phyloP scores from a whole-genome alignment of 2,797 vertebrate genomes.

The Numenius phaeopus region DNA sequence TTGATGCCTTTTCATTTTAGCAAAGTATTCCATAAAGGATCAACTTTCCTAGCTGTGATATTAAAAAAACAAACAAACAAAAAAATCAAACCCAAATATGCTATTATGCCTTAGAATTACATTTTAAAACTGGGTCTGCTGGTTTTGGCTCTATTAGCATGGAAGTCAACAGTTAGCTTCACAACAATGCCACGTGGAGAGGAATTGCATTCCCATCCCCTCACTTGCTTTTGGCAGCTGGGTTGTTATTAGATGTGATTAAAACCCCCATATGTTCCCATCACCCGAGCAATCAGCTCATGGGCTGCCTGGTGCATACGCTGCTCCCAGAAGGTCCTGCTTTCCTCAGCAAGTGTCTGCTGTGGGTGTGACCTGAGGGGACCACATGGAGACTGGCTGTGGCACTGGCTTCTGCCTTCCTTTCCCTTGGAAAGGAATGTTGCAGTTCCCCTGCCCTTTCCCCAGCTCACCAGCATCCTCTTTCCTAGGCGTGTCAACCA shows the following conservation, averaged over 20 bases:
- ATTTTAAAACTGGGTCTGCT: background rate
- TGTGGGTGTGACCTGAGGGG: background rate
- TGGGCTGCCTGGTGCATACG: background rate
- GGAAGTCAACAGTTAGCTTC: background rate
- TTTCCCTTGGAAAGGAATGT: background rate
- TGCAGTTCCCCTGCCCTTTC: background rate
- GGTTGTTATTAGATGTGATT: background rate
- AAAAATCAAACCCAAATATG: background rate
- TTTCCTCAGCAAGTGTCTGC: background rate
- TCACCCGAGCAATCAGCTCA: fast-evolving
- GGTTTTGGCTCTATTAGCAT: background rate
- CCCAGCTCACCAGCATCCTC: background rate
- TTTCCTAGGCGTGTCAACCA: background rate
- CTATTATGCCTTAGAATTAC: background rate
- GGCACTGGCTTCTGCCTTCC: background rate
- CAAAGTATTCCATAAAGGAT: conserved; percentile 21
- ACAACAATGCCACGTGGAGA: background rate
- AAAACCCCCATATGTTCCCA: background rate
- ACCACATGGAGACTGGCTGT: background rate
- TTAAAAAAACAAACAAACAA: background rate
- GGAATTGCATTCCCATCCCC: background rate
- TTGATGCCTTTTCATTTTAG: conserved; percentile 20
- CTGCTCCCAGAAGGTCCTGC: background rate
- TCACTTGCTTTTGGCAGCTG: conserved; percentile 3
- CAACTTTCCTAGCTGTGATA: conserved; percentile 27